Conservation (phyloP, 2,888 invertebrate species). For the Idaea straminata region DNA sequence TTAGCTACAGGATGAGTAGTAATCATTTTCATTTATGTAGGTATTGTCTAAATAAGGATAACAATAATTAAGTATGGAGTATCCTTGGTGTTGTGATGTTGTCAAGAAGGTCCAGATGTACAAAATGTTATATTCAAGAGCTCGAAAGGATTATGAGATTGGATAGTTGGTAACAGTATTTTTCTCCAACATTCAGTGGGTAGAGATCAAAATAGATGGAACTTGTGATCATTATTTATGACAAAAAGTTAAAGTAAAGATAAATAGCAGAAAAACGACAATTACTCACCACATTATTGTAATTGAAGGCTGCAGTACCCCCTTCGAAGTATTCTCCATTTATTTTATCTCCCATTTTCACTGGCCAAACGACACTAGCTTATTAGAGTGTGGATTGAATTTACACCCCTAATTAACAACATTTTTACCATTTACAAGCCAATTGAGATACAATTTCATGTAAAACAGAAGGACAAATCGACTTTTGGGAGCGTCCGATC, state of each 20-base stretch:
- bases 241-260: slow-evolving; percentile 27
- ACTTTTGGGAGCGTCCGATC: slow-evolving; percentile 63
- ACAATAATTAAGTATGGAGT: background rate
- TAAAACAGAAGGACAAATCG: slow-evolving; percentile 34
- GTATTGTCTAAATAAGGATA: background rate
- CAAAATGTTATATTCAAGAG: no score
- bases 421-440: slow-evolving; percentile 31
- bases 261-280: slow-evolving; percentile 12
- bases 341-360: slow-evolving; percentile 69
- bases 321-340: slow-evolving; percentile 69
- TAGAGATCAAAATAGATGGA: slow-evolving; percentile 4
- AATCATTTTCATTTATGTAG: no score
- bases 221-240: slow-evolving; percentile 7
- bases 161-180: no score
- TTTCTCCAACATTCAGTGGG: background rate
- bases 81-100: background rate
- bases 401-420: slow-evolving; percentile 37
- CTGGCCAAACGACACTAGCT: slow-evolving; percentile 37
- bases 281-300: slow-evolving; percentile 73
- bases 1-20: no score
- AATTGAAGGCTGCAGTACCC: slow-evolving; percentile 70
- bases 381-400: slow-evolving; percentile 39
- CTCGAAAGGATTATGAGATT: no score
- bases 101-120: background rate
- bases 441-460: slow-evolving; percentile 28